Percentiles rank a stretch among this genome's conserved stretches.
phyloP scores from a whole-genome alignment of 2,797 vertebrate genomes.

The Tapera naevia region DNA sequence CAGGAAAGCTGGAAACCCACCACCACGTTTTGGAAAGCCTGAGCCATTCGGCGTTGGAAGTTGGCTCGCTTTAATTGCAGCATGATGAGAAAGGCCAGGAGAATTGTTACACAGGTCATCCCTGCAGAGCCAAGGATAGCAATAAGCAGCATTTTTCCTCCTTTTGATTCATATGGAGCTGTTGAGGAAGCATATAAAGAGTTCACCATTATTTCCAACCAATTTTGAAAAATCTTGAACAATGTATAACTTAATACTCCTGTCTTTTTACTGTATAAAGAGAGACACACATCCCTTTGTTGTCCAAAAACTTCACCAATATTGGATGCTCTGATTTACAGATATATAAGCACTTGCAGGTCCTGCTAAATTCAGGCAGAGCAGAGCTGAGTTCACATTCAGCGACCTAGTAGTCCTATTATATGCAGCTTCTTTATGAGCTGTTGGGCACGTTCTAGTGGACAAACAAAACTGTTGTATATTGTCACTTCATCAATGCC shows the following conservation, averaged over 20 bases:
- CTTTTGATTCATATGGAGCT: slow-evolving; percentile 75
- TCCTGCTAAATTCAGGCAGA: neutral
- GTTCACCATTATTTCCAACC: neutral
- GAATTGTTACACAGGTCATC: slow-evolving; percentile 88
- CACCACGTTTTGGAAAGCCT: slow-evolving; percentile 86
- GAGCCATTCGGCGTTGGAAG: slow-evolving; percentile 86
- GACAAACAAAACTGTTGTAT: neutral
- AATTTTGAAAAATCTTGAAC: neutral
- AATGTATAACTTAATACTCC: neutral
- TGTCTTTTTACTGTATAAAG: neutral
- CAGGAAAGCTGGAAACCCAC: slow-evolving; percentile 29
- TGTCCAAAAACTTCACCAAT: neutral
- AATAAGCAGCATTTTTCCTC: slow-evolving; percentile 84
- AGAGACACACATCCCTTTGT: neutral
- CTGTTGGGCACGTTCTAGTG: neutral
- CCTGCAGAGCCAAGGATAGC: slow-evolving; percentile 88
- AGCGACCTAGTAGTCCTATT: neutral
- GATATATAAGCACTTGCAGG: neutral
- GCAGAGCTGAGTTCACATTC: neutral
- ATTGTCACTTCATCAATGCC: neutral
- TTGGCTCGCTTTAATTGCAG: slow-evolving; percentile 85
- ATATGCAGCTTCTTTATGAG: neutral
- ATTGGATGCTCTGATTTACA: neutral
- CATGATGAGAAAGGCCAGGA: slow-evolving; percentile 87
- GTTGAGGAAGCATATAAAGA: neutral